Conservation (phyloP, 2,888 invertebrate genomes). For the Eupithecia exiguata region DNA sequence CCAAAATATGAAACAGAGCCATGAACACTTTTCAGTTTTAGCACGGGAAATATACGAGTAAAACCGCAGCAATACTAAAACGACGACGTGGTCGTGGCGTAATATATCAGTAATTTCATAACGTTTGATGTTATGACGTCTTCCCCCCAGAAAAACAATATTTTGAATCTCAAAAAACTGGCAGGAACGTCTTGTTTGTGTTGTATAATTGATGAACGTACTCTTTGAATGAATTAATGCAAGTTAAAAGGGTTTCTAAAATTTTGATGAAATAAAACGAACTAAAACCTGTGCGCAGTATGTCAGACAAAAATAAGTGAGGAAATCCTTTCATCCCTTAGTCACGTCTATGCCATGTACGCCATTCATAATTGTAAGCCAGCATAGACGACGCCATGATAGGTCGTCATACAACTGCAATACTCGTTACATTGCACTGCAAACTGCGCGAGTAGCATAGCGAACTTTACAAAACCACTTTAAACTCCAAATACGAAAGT, state of each 20-base stretch:
- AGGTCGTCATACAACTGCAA: conserved; percentile 21
- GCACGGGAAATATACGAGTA: conserved; percentile 1
- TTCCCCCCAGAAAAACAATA: neutral
- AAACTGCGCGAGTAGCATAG: conserved; percentile 26
- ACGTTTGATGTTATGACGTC: neutral
- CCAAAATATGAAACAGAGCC: conserved; percentile 16
- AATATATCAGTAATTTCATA: neutral
- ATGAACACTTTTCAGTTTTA: conserved; percentile 17
- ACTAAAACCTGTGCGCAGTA: neutral
- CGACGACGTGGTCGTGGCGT: neutral
- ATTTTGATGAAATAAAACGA: too few relatives aligned
- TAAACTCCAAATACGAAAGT: conserved; percentile 27
- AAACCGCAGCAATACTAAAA: neutral
- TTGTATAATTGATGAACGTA: neutral
- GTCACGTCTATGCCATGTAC: neutral
- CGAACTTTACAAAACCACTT: conserved; percentile 27
- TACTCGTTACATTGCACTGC: conserved; percentile 15
- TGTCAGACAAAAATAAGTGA: neutral
- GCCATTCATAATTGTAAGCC: neutral
- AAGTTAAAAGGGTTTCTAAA: too few relatives aligned
- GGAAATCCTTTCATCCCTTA: neutral
- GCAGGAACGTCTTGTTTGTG: neutral
- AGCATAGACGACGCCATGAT: conserved; percentile 20
- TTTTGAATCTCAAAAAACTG: neutral
- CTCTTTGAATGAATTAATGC: too few relatives aligned